Evolutionary conservation across 2,888 invertebrate genomes (phyloP).

Genomic region (Carpatolechia fugitivella): DNA sequence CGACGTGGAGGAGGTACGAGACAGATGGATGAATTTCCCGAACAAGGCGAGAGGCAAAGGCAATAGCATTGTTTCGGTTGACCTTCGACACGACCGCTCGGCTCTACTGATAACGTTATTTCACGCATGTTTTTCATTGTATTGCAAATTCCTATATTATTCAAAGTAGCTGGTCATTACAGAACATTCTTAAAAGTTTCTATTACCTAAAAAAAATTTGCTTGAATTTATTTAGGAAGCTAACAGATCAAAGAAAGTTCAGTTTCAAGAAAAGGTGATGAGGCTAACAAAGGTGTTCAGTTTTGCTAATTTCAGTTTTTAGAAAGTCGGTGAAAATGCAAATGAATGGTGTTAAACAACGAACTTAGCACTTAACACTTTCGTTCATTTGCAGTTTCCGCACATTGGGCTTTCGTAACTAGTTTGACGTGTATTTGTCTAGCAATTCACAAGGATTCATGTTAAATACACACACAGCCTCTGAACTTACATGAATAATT

Average conservation of each 20-base stretch:
- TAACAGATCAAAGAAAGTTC: no score
- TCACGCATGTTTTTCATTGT: slow-evolving; percentile 9
- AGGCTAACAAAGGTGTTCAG: neutral
- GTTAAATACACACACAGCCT: neutral
- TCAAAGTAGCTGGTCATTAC: no score
- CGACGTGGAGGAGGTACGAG: neutral
- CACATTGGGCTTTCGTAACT: neutral
- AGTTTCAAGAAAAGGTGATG: neutral
- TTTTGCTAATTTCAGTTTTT: neutral
- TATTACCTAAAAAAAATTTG: no score
- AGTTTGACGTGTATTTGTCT: neutral
- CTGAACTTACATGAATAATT: neutral
- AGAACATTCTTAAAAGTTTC: no score
- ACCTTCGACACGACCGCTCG: slow-evolving; percentile 26
- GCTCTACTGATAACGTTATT: slow-evolving; percentile 6
- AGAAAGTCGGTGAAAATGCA: slow-evolving; percentile 10
- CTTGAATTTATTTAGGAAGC: no score
- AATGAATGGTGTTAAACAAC: neutral
- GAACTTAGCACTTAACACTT: neutral
- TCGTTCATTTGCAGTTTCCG: neutral
- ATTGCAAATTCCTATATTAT: no score
- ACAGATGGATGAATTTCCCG: slow-evolving; percentile 40
- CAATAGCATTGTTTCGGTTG: slow-evolving; percentile 15
- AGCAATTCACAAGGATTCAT: neutral
- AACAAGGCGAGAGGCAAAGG: slow-evolving; percentile 31